Percentiles rank a stretch among this genome's conserved stretches.
These are phyloP conservation scores for Callaeas wilsoni DNA, from an alignment of 2,113 vertebrate genomes.

Conservation along the genomic window DNA sequence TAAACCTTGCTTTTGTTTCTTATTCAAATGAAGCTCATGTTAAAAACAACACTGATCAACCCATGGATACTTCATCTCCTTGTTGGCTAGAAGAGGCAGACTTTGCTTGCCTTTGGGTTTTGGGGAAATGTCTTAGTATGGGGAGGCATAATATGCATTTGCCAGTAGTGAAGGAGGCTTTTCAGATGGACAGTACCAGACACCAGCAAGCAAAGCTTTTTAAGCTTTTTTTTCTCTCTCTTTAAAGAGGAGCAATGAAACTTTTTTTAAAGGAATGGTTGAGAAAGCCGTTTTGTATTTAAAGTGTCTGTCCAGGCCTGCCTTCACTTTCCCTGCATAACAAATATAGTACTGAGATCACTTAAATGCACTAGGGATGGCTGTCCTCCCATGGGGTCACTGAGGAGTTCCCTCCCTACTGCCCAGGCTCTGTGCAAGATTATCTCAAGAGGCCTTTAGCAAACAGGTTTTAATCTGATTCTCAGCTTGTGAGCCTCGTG, in stretches of 20 bases:
- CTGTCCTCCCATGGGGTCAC: not conserved
- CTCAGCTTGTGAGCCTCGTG: rapidly evolving
- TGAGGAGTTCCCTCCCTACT: not conserved
- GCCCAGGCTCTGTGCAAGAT: not conserved
- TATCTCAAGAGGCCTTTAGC: not conserved
- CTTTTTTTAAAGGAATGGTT: not conserved
- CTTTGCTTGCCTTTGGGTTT: slow-evolving; percentile 22
- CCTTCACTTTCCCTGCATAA: not conserved
- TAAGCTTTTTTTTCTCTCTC: not conserved
- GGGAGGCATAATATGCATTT: not conserved
- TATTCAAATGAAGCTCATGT: not conserved
- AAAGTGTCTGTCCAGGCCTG: not conserved
- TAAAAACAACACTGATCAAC: slow-evolving; percentile 4
- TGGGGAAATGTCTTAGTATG: not conserved
- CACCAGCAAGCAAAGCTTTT: not conserved
- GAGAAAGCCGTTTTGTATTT: not conserved
- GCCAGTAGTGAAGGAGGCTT: not conserved
- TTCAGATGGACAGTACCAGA: not conserved
- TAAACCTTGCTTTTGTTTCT: not conserved
- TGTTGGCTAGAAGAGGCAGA: slow-evolving; percentile 20
- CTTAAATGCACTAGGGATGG: not conserved
- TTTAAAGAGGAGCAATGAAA: not conserved
- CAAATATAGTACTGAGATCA: not conserved
- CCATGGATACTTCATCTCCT: not conserved
- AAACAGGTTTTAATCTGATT: not conserved